Conservation (phyloP, 2,113 vertebrate genomes). For the Phalacrocorax carbo region DNA sequence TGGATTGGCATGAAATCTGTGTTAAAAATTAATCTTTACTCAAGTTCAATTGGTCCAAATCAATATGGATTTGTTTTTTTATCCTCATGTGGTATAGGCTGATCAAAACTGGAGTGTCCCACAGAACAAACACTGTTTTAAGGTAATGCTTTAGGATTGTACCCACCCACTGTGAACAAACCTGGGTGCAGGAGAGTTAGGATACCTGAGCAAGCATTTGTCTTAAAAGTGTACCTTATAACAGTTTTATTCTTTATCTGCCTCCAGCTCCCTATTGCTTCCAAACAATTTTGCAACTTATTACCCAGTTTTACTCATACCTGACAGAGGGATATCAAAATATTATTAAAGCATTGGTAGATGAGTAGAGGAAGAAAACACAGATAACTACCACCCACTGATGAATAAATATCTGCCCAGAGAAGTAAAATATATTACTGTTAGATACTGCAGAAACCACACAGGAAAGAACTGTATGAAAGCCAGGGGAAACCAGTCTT, state of each 20-base stretch:
- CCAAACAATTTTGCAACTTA: not conserved
- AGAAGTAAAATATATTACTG: not conserved
- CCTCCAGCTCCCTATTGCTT: not conserved
- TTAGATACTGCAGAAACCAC: not conserved
- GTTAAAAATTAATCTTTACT: not conserved
- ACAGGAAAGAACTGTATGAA: not conserved
- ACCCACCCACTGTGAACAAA: not conserved
- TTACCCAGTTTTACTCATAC: not conserved
- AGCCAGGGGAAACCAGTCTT: not conserved
- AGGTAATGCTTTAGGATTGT: not conserved
- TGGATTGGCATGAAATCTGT: not conserved
- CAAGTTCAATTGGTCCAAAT: not conserved
- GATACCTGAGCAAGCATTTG: not conserved
- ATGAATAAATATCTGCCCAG: not conserved
- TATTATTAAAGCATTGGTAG: not conserved
- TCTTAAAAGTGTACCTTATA: not conserved
- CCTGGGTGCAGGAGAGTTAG: not conserved
- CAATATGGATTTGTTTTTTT: not conserved
- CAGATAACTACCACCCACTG: not conserved
- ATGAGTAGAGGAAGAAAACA: not conserved
- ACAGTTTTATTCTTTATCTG: not conserved
- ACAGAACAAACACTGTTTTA: not conserved
- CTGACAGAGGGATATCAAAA: not conserved
- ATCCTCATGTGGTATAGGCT: not conserved
- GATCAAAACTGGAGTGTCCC: not conserved